Conservation (phyloP, 2,888 invertebrate species). For the Anarsia innoxiella region DNA sequence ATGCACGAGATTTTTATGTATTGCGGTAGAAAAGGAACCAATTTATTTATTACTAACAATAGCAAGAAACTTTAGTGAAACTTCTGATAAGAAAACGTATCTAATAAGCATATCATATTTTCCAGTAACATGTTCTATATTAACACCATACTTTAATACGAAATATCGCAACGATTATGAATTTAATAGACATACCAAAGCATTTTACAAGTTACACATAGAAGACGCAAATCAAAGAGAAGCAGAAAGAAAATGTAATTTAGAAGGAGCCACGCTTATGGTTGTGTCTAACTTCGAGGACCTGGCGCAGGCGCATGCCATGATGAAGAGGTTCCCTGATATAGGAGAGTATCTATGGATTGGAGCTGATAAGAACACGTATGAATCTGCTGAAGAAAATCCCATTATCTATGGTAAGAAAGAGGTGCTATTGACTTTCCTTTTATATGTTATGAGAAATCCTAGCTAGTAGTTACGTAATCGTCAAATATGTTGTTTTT, state of each 20-base stretch:
- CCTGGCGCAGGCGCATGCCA: constrained; percentile 33
- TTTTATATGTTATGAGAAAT: too few species aligned
- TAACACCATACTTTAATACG: background rate
- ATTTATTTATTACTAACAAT: too few species aligned
- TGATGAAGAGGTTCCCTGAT: constrained; percentile 48
- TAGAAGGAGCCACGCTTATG: constrained; percentile 40
- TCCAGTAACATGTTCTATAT: background rate
- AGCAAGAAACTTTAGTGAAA: too few species aligned
- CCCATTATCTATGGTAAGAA: constrained; percentile 30
- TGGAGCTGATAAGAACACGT: constrained; percentile 28
- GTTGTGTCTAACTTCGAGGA: constrained; percentile 26
- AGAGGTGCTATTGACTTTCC: too few species aligned
- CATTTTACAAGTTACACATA: constrained; percentile 52
- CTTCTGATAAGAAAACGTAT: too few species aligned
- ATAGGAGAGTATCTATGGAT: constrained; percentile 38
- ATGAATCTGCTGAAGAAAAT: constrained; percentile 37
- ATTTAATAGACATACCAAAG: constrained; percentile 37
- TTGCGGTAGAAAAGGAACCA: too few species aligned
- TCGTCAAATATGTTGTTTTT: too few species aligned
- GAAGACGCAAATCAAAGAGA: constrained; percentile 18
- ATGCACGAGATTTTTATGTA: too few species aligned
- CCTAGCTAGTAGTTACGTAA: too few species aligned
- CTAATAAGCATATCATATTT: too few species aligned
- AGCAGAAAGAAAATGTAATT: constrained; percentile 22
- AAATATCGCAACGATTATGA: constrained; percentile 46